These are phyloP conservation scores for Pteruthius melanotis DNA, from an alignment of 2,113 vertebrate genomes.

Conservation along the genomic window DNA sequence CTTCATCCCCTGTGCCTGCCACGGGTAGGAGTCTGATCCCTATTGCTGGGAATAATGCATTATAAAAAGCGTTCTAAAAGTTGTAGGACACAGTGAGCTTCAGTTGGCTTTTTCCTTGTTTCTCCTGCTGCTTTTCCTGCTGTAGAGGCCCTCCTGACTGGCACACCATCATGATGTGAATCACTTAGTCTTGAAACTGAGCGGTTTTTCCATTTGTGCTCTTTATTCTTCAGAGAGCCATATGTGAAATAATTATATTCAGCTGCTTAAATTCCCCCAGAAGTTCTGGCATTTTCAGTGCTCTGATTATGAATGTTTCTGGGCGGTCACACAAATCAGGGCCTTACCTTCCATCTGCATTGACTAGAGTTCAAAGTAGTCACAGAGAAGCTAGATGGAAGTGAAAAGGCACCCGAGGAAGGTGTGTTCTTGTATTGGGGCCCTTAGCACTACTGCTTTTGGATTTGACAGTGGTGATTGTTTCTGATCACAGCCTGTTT, in stretches of 20 bases:
- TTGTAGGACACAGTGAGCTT: background rate
- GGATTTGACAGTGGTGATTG: background rate
- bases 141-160: background rate
- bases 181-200: background rate
- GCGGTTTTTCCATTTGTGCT: background rate
- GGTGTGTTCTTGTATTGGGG: background rate
- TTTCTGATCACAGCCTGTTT: background rate
- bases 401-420: background rate
- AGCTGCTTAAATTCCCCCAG: background rate
- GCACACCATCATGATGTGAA: background rate
- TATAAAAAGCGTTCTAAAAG: background rate
- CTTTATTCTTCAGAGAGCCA: background rate
- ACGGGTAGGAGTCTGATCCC: constrained; percentile 35
- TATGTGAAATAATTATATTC: background rate
- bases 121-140: background rate
- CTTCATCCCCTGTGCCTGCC: background rate
- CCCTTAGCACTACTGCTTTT: background rate
- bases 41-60: background rate
- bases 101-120: background rate
- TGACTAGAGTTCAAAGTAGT: background rate
- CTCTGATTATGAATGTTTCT: background rate
- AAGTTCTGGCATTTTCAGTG: background rate
- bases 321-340: background rate
- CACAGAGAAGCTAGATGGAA: background rate
- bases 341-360: background rate